Evolutionary conservation across 2,113 vertebrate species (phyloP), one percentile per base, ranked within the genome.

Genomic region (Crotalus horridus): DNA sequence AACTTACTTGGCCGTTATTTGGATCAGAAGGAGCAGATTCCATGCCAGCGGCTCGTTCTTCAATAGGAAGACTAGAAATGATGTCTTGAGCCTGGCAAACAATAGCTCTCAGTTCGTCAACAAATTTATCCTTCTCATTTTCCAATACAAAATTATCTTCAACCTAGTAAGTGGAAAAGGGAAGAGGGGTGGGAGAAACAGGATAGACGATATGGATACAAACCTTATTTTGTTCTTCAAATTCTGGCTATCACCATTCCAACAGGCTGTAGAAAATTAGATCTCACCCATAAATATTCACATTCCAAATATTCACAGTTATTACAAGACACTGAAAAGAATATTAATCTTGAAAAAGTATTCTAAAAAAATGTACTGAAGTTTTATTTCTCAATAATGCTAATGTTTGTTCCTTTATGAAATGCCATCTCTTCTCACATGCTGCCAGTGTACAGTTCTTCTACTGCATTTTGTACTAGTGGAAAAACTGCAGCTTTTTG

Each of bases 81-180:
- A 98, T 97, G 96, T 98, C 98, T 48, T 98, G 98, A 56, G 98
- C 98, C 96, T 98, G 98, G 88, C 96, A 97, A 33, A 99, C 98
- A 1, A 98, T 98, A 92, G 97, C 93, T 94, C 95, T 97, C 93
- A 99, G 96, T 91, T 99, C 98, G 91, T 98, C 98, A 58, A 98
- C 97, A 98, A 99, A 99, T 96, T 97, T 98, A 91, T 98, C 98
- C 94, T 98, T 99, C 95, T 99, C 98, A 91, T 95, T 95, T 94
- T 98, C 98, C 88, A 99, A 96, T 61, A 99, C 98, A 98, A 99
- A 99, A 91, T 99, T 98, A 96, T 99, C 98, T 96, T 99, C 98
- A 61, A 99, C 98, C 98, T 99, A 94, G 9, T 51, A 26, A 59
- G 43, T 17, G 12, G 92, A 26, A 85, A 33, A 69, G 29, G 4